phyloP scores from a whole-genome alignment of 2,113 vertebrate species.

The Ailuropoda melanoleuca region DNA sequence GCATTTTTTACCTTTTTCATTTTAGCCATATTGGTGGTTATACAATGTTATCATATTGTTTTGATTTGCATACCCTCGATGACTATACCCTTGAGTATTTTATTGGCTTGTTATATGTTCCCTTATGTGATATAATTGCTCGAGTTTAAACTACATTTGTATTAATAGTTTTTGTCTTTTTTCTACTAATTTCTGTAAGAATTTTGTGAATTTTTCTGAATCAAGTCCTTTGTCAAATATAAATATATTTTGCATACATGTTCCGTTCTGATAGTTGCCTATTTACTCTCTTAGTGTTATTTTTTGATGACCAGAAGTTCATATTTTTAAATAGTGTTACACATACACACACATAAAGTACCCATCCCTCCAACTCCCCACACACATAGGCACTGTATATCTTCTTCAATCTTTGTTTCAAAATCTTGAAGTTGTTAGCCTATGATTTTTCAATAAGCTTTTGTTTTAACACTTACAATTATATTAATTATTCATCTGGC shows the following conservation, averaged over 20 bases:
- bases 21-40: neutral
- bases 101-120: neutral
- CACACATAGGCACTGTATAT: accelerated
- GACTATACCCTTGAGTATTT: neutral
- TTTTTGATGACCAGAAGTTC: neutral
- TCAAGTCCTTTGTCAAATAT: neutral
- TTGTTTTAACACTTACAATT: neutral
- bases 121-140: neutral
- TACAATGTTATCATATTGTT: neutral
- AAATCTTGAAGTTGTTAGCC: neutral
- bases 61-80: neutral
- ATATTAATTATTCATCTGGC: neutral
- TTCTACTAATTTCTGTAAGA: neutral
- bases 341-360: neutral
- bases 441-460: neutral
- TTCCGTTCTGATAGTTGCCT: neutral
- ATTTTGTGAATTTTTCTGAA: neutral
- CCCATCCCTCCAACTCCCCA: neutral
- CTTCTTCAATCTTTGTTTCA: neutral
- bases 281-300: neutral
- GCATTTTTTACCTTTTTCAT: neutral
- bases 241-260: neutral
- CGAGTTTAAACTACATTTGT: neutral
- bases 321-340: neutral
- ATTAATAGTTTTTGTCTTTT: neutral